phyloP scores from a whole-genome alignment of 2,888 invertebrate species.

The Octonoba sinensis region DNA sequence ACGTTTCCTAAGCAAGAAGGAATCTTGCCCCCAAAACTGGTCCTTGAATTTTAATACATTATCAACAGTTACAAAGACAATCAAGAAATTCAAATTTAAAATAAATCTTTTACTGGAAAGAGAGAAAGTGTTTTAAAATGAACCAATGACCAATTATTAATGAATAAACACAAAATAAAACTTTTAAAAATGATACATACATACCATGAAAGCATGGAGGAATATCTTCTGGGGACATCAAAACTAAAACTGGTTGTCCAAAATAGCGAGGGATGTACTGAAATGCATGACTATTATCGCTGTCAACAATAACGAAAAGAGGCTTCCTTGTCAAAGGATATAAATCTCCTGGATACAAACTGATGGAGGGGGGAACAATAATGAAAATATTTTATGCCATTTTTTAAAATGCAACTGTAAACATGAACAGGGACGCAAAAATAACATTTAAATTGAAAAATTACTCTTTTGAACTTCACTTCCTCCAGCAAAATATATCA shows the following conservation, averaged over 20 bases:
- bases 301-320: conserved; percentile 92
- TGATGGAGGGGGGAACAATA: conserved; percentile 57
- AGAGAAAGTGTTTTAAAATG: conserved; percentile 1
- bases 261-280: conserved; percentile 90
- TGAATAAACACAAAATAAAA: neutral
- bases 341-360: conserved; percentile 91
- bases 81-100: no score
- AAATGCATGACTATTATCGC: conserved; percentile 79
- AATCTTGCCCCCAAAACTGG: no score
- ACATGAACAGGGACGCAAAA: no score
- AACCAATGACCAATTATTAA: neutral
- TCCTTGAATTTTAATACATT: no score
- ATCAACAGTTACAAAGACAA: no score
- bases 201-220: conserved; percentile 87
- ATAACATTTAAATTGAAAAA: no score
- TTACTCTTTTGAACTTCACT: no score
- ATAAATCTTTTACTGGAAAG: no score
- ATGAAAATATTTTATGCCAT: neutral
- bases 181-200: conserved; percentile 2
- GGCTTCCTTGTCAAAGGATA: conserved; percentile 93
- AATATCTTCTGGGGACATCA: conserved; percentile 93
- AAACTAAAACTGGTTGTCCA: conserved; percentile 90
- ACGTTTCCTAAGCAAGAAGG: no score
- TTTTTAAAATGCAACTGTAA: neutral
- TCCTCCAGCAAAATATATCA: no score